Evolutionary conservation across 2,797 vertebrate genomes (phyloP), one percentile per base, ranked within the genome.

Genomic region (Microcaecilia unicolor): DNA sequence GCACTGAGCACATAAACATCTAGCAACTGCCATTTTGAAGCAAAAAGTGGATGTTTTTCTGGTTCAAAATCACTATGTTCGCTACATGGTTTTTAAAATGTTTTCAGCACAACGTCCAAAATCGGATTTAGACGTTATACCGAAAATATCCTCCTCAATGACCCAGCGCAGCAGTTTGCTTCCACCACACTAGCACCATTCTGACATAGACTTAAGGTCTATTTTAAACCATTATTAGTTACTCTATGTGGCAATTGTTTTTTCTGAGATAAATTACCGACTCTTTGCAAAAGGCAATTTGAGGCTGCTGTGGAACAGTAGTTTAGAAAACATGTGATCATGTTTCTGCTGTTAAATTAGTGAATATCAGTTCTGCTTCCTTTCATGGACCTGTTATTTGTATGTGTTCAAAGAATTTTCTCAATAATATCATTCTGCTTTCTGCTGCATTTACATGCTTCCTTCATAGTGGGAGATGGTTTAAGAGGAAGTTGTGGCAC

Each of bases 241-340:
- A 12, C 11, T 36, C n/a, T 18, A 30, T 8, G 10, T 13, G 3
- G 19, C n/a, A 22, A 29, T 38, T 53, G 15, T 46, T n/a, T 34
- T 45, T 55, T 49, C 37, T 41, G 24, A 58, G 59, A 29, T 32
- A 12, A 58, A 39, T 50, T 34, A 45, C 28, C 31, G 15, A 28
- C 15, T 46, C 11, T 27, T 53, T 44, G 17, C 7, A 55, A 34
- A n/a, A 4, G 20, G 23, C 26, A 52, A 20, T 26, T 41, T 31
- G 41, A 43, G 13, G 35, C n/a, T 48, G 14, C 5, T 15, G 6
- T 4, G 18, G 6, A 60, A 51, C 2, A 9, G 40, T 5, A 20
- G 21, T 48, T 31, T 16, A 16, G 20, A 18, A 31, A 40, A 55
- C 46, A 28, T 32, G 25, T 0, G 1, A 19, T 14, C 16, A 34